These are phyloP conservation scores for Drosophila nigromelanica DNA, from an alignment of 1,140 invertebrate genomes.

Conservation along the genomic window DNA sequence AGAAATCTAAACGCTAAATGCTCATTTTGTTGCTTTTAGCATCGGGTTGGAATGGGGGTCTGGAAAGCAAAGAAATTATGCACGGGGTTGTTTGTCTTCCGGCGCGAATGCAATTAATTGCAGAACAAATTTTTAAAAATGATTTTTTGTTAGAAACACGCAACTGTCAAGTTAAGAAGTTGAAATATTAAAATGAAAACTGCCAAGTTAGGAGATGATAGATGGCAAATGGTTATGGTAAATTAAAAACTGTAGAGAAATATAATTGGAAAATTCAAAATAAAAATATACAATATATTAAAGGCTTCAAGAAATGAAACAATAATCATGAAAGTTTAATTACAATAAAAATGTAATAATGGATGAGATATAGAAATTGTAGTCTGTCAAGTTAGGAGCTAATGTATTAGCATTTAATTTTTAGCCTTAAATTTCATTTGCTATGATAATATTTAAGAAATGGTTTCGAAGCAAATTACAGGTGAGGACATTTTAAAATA, in stretches of 20 bases:
- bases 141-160: background rate
- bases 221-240: background rate
- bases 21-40: constrained; percentile 68
- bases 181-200: constrained; percentile 4
- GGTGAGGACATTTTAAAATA: no score
- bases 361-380: no score
- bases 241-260: background rate
- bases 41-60: background rate
- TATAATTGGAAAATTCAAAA: background rate
- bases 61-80: constrained; percentile 15
- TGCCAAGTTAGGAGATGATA: background rate
- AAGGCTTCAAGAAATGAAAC: no score
- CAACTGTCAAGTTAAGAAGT: background rate
- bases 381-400: no score
- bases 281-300: background rate
- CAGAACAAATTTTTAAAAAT: constrained; percentile 36
- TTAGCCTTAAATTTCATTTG: no score
- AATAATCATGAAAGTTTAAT: background rate
- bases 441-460: no score
- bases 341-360: background rate
- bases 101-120: constrained; percentile 43
- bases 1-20: constrained; percentile 74
- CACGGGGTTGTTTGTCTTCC: constrained; percentile 7
- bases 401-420: no score
- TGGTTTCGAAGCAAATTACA: no score